Evolutionary conservation across 2,888 invertebrate species (phyloP).

Genomic region (Alentia gelatinosa): DNA sequence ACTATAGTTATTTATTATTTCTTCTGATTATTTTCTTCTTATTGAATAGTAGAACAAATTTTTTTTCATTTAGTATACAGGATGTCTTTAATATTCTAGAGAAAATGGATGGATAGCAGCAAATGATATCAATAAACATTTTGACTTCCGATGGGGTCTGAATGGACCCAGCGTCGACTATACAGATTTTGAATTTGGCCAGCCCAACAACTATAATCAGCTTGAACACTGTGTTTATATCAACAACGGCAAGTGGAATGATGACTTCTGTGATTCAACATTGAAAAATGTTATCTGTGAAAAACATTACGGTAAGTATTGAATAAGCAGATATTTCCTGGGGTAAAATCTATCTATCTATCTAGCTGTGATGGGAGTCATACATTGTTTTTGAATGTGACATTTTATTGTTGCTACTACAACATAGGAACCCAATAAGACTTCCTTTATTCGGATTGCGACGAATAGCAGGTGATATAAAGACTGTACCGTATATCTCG

Average conservation of each 20-base stretch:
- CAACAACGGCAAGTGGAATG: neutral
- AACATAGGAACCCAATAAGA: neutral
- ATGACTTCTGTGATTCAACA: neutral
- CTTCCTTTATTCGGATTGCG: neutral
- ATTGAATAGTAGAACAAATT: too few species aligned
- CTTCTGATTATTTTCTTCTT: neutral
- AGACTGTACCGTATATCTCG: neutral
- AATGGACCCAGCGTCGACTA: neutral
- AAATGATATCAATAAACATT: neutral
- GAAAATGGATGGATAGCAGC: neutral
- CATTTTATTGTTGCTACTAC: neutral
- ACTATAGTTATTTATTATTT: too few species aligned
- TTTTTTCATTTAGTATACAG: too few species aligned
- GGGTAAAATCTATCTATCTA: neutral
- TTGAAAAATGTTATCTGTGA: neutral
- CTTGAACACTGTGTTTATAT: neutral
- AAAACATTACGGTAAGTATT: neutral
- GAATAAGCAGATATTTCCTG: neutral
- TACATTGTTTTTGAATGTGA: too few species aligned
- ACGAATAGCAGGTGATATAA: neutral
- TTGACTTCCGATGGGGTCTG: neutral
- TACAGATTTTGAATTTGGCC: neutral
- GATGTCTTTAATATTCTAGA: neutral
- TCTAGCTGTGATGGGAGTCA: too few species aligned
- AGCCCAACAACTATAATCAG: neutral